Evolutionary conservation across 2,113 vertebrate genomes (phyloP).

Genomic region (Chunga burmeisteri): DNA sequence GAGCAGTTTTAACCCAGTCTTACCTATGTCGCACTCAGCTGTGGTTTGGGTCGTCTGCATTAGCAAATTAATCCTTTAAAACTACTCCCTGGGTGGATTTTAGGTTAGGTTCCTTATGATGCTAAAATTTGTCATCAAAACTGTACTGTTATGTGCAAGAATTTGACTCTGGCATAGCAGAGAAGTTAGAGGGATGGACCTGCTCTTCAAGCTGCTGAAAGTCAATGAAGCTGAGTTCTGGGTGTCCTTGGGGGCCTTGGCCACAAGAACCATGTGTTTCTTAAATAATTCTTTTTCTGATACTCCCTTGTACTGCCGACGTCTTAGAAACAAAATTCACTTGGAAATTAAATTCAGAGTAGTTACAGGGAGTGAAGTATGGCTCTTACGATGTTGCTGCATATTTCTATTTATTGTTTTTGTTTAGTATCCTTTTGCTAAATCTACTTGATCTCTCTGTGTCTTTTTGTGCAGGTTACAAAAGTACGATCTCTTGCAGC

Average conservation of each 20-base stretch:
- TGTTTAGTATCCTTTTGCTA: conserved; percentile 9
- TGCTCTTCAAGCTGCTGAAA: background rate
- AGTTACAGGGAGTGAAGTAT: background rate
- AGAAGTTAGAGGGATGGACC: background rate
- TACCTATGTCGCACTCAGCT: background rate
- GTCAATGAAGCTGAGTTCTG: background rate
- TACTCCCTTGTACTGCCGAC: background rate
- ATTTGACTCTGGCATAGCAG: background rate
- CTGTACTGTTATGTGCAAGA: background rate
- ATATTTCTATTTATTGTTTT: background rate
- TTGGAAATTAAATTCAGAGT: background rate
- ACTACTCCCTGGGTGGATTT: background rate
- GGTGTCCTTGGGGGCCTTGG: background rate
- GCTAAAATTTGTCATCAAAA: background rate
- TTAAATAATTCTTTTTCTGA: background rate
- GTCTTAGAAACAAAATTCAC: background rate
- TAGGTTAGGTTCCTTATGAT: background rate
- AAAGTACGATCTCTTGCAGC: conserved; percentile 59
- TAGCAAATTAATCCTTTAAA: background rate
- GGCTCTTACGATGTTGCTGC: background rate
- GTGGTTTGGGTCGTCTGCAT: background rate
- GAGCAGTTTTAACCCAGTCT: background rate
- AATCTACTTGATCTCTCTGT: conserved; percentile 57
- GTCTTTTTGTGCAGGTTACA: conserved; percentile 73
- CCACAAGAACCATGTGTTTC: background rate